Base-by-base conservation (phyloP, 2,797 vertebrate genomes). In the Cuniculus paca region DNA sequence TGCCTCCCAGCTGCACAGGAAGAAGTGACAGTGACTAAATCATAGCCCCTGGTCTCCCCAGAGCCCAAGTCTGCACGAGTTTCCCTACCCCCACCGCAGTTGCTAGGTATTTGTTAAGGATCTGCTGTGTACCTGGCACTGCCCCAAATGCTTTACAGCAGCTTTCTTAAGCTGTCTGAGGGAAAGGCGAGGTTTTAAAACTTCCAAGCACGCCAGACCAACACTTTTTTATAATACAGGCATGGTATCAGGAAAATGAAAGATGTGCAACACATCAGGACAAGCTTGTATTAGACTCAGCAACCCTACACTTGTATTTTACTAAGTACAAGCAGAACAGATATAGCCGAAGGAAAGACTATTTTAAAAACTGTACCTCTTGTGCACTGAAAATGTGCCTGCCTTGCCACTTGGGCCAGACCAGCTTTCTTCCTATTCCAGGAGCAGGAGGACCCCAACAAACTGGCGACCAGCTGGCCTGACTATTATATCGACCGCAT, bases 401-500 rank as follows among this genome's bases (percentile, higher is more conserved):
- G 8, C 22, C 85, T 90, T 90, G 13, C 52, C 1, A 0, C 5
- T 45, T 65, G 60, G 39, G 93, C 96, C 72, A 60, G 97, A 54
- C 96, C 26, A 0, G 26, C 34, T 20, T 54, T 74, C 17, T 97
- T 98, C 90, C 77, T 94, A 20, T 98, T 98, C 97, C 98, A 99
- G 99, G 99, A 99, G 95, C 99, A 99, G 98, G 99, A 99, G 98
- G 99, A 99, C 97, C 99, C 99, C 96, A 99, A 99, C 98, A 99
- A 99, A 94, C 98, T 99, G 98, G 99, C 99, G 42, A 99, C 99
- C 98, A 99, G 99, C 98, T 99, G 99, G 99, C 99, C 99, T 0
- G 99, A 99, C 98, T 99, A 99, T 98, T 99, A 99, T 98, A 99
- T 99, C 1, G 99, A 99, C 97, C 99, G 99, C 81, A 99, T 99